These are phyloP conservation scores for Caenorhabditis tropicalis DNA, from an alignment of 1,140 invertebrate genomes.

Conservation along the genomic window DNA sequence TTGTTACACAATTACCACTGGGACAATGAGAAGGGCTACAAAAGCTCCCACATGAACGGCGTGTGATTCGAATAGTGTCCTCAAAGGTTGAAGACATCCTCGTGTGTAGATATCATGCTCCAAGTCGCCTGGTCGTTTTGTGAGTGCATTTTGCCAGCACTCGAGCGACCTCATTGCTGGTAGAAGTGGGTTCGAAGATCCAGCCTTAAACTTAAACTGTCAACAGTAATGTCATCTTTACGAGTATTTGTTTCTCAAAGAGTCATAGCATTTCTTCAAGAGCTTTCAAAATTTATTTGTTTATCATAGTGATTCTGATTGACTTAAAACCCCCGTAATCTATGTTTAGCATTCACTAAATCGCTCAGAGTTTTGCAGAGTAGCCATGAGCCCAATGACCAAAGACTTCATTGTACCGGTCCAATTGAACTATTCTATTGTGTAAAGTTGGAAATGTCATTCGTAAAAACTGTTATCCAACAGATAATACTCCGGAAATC, in stretches of 20 bases:
- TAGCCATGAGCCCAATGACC: too few relatives aligned
- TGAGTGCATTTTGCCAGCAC: conserved; percentile 71
- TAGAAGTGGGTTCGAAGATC: conserved; percentile 59
- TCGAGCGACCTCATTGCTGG: conserved; percentile 71
- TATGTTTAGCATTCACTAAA: too few relatives aligned
- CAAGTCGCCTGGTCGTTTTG: conserved; percentile 67
- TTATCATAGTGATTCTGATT: too few relatives aligned
- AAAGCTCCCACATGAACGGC: conserved; percentile 67
- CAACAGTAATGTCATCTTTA: too few relatives aligned
- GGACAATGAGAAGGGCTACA: conserved; percentile 67
- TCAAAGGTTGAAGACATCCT: conserved; percentile 68
- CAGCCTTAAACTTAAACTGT: conserved; percentile 48
- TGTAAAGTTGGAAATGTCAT: too few relatives aligned
- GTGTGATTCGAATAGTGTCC: conserved; percentile 65
- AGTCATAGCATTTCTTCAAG: too few relatives aligned
- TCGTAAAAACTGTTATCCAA: neutral
- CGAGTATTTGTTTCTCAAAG: neutral
- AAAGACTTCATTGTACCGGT: too few relatives aligned
- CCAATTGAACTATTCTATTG: too few relatives aligned
- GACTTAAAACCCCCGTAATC: too few relatives aligned
- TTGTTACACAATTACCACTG: conserved; percentile 59
- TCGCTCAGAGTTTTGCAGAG: too few relatives aligned
- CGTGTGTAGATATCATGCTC: conserved; percentile 66
- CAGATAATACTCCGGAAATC: neutral
- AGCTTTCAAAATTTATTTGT: too few relatives aligned